Evolutionary conservation across 2,113 vertebrate genomes (phyloP).

Genomic region (Actenoides lindsayi): DNA sequence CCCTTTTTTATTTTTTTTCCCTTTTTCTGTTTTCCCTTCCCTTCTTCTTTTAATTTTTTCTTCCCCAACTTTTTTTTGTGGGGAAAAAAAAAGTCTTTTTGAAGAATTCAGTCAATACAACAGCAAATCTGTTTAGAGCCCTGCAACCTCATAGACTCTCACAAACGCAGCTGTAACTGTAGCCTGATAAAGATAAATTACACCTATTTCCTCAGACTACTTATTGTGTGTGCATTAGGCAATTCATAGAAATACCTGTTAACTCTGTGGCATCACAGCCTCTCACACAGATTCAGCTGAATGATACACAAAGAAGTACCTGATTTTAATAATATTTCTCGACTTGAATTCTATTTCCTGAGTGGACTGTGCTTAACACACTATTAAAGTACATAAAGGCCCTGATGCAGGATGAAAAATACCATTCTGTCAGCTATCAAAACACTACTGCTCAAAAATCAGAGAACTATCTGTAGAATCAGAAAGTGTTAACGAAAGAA

Average conservation of each 20-base stretch:
- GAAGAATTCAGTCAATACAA: not conserved
- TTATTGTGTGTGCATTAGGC: not conserved
- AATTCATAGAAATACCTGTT: not conserved
- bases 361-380: not conserved
- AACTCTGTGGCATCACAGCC: not conserved
- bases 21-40: too few species aligned
- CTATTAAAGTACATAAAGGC: not conserved
- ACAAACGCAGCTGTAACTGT: constrained; percentile 11
- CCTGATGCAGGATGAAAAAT: not conserved
- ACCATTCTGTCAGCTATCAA: not conserved
- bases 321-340: not conserved
- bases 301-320: not conserved
- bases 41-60: too few species aligned
- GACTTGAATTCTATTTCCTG: not conserved
- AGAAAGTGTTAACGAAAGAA: not conserved
- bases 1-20: too few species aligned
- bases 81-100: not conserved
- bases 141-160: not conserved
- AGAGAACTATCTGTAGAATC: not conserved
- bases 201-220: not conserved
- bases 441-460: not conserved
- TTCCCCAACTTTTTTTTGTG: not conserved
- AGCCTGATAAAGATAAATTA: constrained; percentile 60
- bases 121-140: not conserved
- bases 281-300: not conserved